Base-by-base conservation (phyloP, 2,888 invertebrate genomes). In the Sinotaia quadrata region DNA sequence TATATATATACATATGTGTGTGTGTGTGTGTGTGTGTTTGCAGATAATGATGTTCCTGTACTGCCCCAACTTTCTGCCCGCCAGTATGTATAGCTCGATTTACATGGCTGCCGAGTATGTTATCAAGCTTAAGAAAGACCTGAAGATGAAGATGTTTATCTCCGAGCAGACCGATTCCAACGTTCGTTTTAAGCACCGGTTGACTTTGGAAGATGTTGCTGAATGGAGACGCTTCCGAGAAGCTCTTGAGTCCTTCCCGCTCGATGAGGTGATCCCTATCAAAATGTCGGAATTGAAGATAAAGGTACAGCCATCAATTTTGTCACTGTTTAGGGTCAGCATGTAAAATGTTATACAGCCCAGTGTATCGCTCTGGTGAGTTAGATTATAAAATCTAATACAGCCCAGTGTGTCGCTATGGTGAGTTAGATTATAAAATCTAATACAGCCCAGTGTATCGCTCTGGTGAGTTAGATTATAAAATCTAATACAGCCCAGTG, bases 41-140 rank as follows among this genome's bases (percentile, higher is more conserved):
- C 68, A 73, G 73, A 34, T 73, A 12, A 8, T 79, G 44, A 75
- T 85, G 54, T 80, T 87, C 59, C 77, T 85, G 56, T 82, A 84
- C 60, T 79, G 81, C 44, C 87, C 86, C 1, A 71, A 84, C 47
- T 71, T 85, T n/a, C 71, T 87, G 4, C 84, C 85, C 1, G 68
- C 76, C 31, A 76, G 79, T 51, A 78, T 85, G 75, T 86, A 84
- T 72, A 82, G 78, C 21, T 82, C 82, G 7, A 78, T 83, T 0
- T 84, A 85, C 54, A 77, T 81, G 47, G 82, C 84, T 10, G 77
- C 83, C 0, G 85, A 84, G 65, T 87, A 87, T 68, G 78, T 84
- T 5, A 80, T 85, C n/a, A 82, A 81, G 67, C 68, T 82, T 36
- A 78, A 79, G 60, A 75, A 81, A n/a, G 78, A 77, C 12, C 47